Percentiles rank a stretch among this genome's conserved stretches.
These are phyloP conservation scores for Sylvietta virens DNA, from an alignment of 2,113 vertebrate genomes.

Conservation along the genomic window DNA sequence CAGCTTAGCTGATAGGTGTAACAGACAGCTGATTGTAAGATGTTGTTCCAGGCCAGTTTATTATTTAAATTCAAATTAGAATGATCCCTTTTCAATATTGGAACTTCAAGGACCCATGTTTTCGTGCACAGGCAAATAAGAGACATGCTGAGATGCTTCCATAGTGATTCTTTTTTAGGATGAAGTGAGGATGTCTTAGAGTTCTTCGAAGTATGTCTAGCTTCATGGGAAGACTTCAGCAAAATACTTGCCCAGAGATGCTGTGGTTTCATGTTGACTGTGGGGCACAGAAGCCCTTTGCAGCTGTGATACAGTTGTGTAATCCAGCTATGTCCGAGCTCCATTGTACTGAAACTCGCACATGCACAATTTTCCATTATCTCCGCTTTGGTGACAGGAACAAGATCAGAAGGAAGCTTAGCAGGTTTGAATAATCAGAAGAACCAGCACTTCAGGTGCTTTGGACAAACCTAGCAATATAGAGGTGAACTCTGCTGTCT, in stretches of 20 bases:
- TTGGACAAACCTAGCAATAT: background rate
- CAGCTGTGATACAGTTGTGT: background rate
- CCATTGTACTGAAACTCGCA: fast-evolving
- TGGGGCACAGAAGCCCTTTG: background rate
- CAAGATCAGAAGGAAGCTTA: background rate
- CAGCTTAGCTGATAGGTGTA: background rate
- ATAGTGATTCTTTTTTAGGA: background rate
- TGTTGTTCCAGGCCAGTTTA: background rate
- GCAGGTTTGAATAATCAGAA: background rate
- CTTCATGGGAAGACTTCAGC: background rate
- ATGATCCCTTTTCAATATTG: background rate
- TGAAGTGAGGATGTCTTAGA: background rate
- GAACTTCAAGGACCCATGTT: background rate
- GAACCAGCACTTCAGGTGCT: background rate
- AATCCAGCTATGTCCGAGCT: background rate
- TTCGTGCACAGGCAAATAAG: background rate
- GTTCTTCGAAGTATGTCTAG: background rate
- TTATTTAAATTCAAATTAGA: background rate
- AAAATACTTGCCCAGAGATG: background rate
- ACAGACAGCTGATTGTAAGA: background rate
- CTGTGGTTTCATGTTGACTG: background rate
- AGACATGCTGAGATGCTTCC: background rate
- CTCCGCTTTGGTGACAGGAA: background rate
- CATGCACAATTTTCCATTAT: background rate
- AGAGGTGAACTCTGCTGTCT: background rate